Conservation (phyloP, 1,140 invertebrate genomes). For the Trialeurodes vaporariorum region DNA sequence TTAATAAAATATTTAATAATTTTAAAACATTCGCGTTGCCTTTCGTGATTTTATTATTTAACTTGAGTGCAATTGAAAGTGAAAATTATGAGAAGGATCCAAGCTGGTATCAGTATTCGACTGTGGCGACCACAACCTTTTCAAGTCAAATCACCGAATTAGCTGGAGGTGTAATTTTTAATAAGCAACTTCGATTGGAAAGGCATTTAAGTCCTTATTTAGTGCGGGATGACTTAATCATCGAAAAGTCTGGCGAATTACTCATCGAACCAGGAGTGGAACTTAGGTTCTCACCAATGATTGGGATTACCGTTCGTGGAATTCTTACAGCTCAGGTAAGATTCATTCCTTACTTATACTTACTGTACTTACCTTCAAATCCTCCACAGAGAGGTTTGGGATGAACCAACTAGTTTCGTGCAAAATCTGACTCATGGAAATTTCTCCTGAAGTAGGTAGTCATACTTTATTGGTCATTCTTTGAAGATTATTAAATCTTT, state of each 20-base stretch:
- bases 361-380: too few relatives aligned
- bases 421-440: too few relatives aligned
- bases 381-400: too few relatives aligned
- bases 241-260: constrained; percentile 59
- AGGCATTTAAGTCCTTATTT: constrained; percentile 57
- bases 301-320: constrained; percentile 81
- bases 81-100: neutral
- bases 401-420: too few relatives aligned
- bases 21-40: too few relatives aligned
- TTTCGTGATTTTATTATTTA: neutral
- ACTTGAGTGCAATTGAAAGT: neutral
- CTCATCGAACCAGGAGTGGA: constrained; percentile 75
- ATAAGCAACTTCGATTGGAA: constrained; percentile 39
- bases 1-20: too few relatives aligned
- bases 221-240: constrained; percentile 63
- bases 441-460: too few relatives aligned
- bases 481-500: too few relatives aligned
- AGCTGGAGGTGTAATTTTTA: constrained; percentile 41
- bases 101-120: neutral
- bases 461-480: too few relatives aligned
- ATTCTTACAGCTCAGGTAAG: constrained; percentile 74
- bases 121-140: neutral
- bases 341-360: too few relatives aligned
- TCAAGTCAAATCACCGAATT: neutral
- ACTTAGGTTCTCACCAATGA: constrained; percentile 72